phyloP scores from a whole-genome alignment of 2,113 vertebrate genomes.

The Sinocyclocheilus rhinocerous region DNA sequence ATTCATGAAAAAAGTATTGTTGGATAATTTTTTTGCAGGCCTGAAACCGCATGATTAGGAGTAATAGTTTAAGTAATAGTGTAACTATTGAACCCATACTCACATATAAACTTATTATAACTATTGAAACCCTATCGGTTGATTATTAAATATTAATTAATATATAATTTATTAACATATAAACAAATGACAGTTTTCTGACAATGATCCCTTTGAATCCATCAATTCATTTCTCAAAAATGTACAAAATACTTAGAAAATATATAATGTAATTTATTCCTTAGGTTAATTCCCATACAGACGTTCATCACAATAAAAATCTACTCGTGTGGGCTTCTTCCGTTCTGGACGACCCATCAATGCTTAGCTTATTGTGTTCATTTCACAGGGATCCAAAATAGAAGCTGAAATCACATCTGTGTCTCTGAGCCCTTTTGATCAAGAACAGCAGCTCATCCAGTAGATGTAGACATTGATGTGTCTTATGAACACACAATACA shows the following conservation, averaged over 20 bases:
- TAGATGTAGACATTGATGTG: constrained; percentile 3
- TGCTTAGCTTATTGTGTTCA: not conserved
- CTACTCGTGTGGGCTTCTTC: not conserved
- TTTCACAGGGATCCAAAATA: constrained; percentile 7
- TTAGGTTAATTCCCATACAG: constrained; percentile 35
- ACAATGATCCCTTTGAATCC: not conserved
- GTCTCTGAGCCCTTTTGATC: constrained; percentile 22
- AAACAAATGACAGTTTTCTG: not conserved
- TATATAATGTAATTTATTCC: constrained; percentile 60
- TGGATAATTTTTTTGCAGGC: no score
- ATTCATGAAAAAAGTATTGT: no score
- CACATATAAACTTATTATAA: not conserved
- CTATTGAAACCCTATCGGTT: no score
- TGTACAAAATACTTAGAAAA: constrained; percentile 58
- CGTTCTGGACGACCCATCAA: constrained; percentile 13
- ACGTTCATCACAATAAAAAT: not conserved
- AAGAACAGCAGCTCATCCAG: not conserved
- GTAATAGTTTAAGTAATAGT: not conserved
- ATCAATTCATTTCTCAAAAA: not conserved
- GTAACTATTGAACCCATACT: not conserved
- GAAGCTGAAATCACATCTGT: not conserved
- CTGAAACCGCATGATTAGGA: not conserved
- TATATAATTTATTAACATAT: not conserved
- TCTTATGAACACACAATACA: not conserved
- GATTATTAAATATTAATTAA: not conserved